These are phyloP conservation scores for Anabacerthia variegaticeps DNA, from an alignment of 2,797 vertebrate genomes.

Conservation along the genomic window DNA sequence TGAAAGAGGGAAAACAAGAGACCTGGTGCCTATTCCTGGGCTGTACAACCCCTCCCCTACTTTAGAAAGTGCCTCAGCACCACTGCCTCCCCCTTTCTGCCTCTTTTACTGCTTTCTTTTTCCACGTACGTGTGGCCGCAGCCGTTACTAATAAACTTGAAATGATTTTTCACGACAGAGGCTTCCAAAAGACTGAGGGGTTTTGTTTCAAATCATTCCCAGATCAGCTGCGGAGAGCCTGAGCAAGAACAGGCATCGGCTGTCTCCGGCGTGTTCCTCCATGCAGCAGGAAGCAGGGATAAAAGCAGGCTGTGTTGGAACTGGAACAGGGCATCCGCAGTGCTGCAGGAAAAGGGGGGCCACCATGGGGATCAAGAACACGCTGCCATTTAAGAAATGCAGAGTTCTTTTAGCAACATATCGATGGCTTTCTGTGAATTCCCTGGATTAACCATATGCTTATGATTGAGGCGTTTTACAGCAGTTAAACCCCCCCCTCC, in stretches of 20 bases:
- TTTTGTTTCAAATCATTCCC: slow-evolving; percentile 78
- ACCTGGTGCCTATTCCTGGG: slow-evolving; percentile 19
- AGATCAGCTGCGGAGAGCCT: slow-evolving; percentile 54
- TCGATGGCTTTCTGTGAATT: background rate
- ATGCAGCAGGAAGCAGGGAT: slow-evolving; percentile 66
- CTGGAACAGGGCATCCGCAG: slow-evolving; percentile 25
- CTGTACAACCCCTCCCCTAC: background rate
- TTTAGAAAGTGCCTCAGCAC: background rate
- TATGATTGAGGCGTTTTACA: background rate
- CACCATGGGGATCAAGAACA: background rate
- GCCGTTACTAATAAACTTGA: slow-evolving; percentile 76
- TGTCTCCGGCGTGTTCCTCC: slow-evolving; percentile 16
- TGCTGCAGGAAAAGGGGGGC: slow-evolving; percentile 27
- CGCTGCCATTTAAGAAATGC: background rate
- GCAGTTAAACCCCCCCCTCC: background rate
- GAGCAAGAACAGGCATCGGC: slow-evolving; percentile 45
- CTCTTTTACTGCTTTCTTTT: slow-evolving; percentile 11
- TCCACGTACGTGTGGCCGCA: slow-evolving; percentile 65
- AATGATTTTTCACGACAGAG: slow-evolving; percentile 69
- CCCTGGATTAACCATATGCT: background rate
- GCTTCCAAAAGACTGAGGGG: slow-evolving; percentile 64
- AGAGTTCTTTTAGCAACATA: slow-evolving; percentile 14
- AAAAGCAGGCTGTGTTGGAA: background rate
- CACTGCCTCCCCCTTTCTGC: background rate
- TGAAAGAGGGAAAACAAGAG: slow-evolving; percentile 10